Percentiles rank a stretch among this genome's conserved stretches.
These are phyloP conservation scores for Zapornia atra DNA, from an alignment of 2,113 vertebrate genomes.

Conservation along the genomic window DNA sequence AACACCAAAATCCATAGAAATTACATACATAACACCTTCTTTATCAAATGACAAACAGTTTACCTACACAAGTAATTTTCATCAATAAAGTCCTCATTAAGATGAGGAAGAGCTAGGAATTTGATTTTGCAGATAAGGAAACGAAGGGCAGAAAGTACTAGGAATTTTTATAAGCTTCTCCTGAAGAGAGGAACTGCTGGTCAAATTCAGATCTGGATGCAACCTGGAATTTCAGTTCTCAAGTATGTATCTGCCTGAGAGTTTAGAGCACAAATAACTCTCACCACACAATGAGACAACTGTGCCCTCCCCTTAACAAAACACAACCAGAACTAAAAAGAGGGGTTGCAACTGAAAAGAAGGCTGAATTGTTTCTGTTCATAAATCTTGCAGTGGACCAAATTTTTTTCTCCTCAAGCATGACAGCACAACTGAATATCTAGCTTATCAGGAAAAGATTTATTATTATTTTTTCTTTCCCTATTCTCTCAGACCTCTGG, in stretches of 20 bases:
- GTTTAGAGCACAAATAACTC: not conserved
- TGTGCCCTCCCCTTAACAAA: not conserved
- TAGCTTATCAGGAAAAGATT: not conserved
- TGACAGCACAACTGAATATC: not conserved
- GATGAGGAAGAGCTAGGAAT: not conserved
- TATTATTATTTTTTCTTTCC: not conserved
- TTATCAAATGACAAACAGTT: not conserved
- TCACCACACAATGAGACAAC: not conserved
- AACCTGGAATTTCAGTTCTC: not conserved
- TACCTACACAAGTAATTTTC: not conserved
- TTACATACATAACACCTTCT: not conserved
- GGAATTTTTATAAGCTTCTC: not conserved
- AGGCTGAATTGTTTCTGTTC: not conserved
- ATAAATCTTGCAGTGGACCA: not conserved
- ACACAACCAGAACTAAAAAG: not conserved
- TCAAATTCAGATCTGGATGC: not conserved
- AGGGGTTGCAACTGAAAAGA: not conserved
- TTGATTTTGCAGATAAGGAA: not conserved
- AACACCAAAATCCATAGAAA: not conserved
- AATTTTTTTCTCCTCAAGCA: not conserved
- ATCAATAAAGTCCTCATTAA: not conserved
- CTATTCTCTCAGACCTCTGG: not conserved
- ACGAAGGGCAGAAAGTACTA: not conserved
- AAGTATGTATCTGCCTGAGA: not conserved
- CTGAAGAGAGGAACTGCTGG: not conserved